Conservation (phyloP, 1,140 invertebrate species). For the Calosoma granatense region DNA sequence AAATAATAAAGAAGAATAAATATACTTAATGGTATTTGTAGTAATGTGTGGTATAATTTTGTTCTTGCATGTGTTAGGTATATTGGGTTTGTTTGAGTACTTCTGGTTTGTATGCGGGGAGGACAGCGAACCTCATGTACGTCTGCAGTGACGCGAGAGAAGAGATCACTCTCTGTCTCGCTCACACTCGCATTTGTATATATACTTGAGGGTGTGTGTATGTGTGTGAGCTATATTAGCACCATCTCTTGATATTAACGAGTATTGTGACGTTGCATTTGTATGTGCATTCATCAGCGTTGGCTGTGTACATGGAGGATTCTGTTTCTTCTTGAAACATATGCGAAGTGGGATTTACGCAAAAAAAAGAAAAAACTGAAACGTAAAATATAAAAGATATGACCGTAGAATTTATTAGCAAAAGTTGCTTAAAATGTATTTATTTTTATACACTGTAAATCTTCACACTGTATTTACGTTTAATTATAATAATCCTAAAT, state of each 20-base stretch:
- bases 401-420: too few species aligned
- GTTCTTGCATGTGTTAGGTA: too few species aligned
- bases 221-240: neutral
- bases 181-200: neutral
- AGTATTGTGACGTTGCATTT: constrained; percentile 4
- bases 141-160: neutral
- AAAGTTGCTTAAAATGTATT: too few species aligned
- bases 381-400: too few species aligned
- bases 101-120: neutral
- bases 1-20: too few species aligned
- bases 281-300: constrained; percentile 4
- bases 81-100: neutral
- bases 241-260: constrained; percentile 4
- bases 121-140: neutral
- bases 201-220: neutral
- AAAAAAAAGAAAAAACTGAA: too few species aligned
- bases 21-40: too few species aligned
- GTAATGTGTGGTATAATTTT: too few species aligned
- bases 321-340: neutral
- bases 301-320: neutral
- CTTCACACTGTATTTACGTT: too few species aligned
- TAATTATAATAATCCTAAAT: too few species aligned
- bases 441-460: too few species aligned
- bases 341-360: too few species aligned
- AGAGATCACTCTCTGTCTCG: neutral